Base-by-base conservation (phyloP, 2,888 invertebrate genomes). In the Protophormia terraenovae region DNA sequence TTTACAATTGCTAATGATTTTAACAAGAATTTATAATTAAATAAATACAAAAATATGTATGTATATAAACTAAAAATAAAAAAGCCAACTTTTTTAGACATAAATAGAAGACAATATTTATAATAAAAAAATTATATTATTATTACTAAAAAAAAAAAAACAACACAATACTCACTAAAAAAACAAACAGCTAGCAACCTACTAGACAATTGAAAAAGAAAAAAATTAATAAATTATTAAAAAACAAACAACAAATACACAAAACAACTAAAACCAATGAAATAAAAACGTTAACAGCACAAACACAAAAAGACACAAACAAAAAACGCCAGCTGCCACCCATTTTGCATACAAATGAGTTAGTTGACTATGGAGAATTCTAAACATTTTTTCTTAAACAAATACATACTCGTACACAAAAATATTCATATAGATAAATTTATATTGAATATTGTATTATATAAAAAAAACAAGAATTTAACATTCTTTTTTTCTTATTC, bases 271-370 rank as follows among this genome's bases (percentile, higher is more conserved):
- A 27, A 64, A 53, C 16, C 16, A 38, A 69, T 19, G 55, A 73
- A 60, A n/a, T n/a, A n/a, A 80, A 75, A 29, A 64, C 71, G 62
- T 69, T 62, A 71, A 62, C 38, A 55, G 41, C n/a, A 55, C 1
- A 58, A 29, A 55, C 24, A 41, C 24, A 45, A 27, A n/a, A n/a
- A 47, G 19, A 22, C 12, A 19, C 16, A 35, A 41, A 45, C 41
- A 24, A 55, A 76, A 41, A 78, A 71, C 69, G 73, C 50, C 83
- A 75, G 60, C 67, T 45, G 71, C 10, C 45, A 72, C 71, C 47
- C 50, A 66, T 38, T 84, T 72, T 72, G 84, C 84, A 84, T 84
- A 80, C 76, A 60, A 84, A 84, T 84, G 47, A 84, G 76, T 53
- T 69, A 6, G 10, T n/a, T n/a, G 5, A 60, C n/a, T 47, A 66